Evolutionary conservation across 2,797 vertebrate species (phyloP).

Genomic region (Serranus cabrilla): DNA sequence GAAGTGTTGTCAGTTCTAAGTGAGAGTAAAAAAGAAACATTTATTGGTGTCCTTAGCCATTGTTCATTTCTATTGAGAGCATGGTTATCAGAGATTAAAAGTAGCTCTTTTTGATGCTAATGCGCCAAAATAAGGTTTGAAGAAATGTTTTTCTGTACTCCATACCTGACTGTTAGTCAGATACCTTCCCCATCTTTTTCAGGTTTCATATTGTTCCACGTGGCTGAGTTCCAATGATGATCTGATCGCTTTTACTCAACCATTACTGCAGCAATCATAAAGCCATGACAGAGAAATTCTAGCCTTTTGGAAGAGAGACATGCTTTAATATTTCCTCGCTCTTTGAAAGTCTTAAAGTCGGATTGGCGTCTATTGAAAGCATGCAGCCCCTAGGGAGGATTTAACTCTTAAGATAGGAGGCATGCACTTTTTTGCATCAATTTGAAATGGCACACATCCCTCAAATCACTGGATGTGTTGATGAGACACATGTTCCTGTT

Average conservation of each 20-base stretch:
- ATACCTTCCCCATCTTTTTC: slow-evolving; percentile 29
- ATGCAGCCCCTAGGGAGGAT: slow-evolving; percentile 31
- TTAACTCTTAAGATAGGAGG: slow-evolving; percentile 44
- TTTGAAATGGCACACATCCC: no score
- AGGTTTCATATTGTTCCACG: slow-evolving; percentile 49
- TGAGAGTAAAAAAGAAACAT: slow-evolving; percentile 4
- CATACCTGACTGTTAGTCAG: slow-evolving; percentile 10
- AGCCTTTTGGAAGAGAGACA: slow-evolving; percentile 39
- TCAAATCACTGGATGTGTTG: no score
- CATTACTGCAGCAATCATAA: slow-evolving; percentile 48
- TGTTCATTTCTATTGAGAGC: slow-evolving; percentile 3
- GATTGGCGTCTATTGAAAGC: slow-evolving; percentile 22
- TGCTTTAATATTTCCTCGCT: neutral
- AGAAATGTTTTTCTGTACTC: slow-evolving; percentile 40
- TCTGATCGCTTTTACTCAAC: slow-evolving; percentile 24
- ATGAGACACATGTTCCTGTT: no score
- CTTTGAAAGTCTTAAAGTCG: slow-evolving; percentile 40
- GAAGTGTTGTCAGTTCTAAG: slow-evolving; percentile 1
- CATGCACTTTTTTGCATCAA: no score
- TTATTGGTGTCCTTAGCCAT: neutral
- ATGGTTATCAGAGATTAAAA: slow-evolving; percentile 25
- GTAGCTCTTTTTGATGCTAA: slow-evolving; percentile 1
- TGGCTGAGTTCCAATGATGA: slow-evolving; percentile 52
- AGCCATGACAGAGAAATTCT: slow-evolving; percentile 28
- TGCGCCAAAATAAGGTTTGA: slow-evolving; percentile 29